Percentiles rank a stretch among this genome's conserved stretches.
phyloP scores from a whole-genome alignment of 2,888 invertebrate genomes.

The Troides helena region DNA sequence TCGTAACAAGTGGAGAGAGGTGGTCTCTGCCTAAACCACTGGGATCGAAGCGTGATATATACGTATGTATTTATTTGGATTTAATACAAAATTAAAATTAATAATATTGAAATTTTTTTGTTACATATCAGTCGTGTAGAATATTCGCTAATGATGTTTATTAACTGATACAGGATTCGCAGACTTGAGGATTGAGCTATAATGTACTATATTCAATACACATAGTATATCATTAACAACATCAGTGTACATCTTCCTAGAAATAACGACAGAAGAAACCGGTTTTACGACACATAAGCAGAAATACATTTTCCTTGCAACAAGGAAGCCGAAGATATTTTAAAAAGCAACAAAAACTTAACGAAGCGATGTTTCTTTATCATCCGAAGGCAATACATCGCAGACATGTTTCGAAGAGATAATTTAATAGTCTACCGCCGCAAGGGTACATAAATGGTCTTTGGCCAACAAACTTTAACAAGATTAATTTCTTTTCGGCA shows the following conservation, averaged over 20 bases:
- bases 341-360: slow-evolving; percentile 16
- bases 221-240: background rate
- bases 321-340: slow-evolving; percentile 5
- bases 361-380: slow-evolving; percentile 5
- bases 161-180: too few species aligned
- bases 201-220: too few species aligned
- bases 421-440: slow-evolving; percentile 14
- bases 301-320: slow-evolving; percentile 14
- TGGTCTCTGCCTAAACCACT: too few species aligned
- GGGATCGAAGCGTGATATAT: too few species aligned
- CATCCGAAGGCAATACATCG: slow-evolving; percentile 9
- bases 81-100: too few species aligned
- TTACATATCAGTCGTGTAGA: too few species aligned
- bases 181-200: too few species aligned
- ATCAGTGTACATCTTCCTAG: background rate
- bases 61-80: too few species aligned
- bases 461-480: slow-evolving; percentile 16
- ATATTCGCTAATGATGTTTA: too few species aligned
- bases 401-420: background rate
- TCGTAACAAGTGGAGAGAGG: too few species aligned
- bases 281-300: background rate
- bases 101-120: too few species aligned
- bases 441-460: slow-evolving; percentile 10
- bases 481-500: slow-evolving; percentile 15
- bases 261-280: slow-evolving; percentile 1